Conservation (phyloP, 92 coral and sea anemone genomes). For the Porites divaricata region DNA sequence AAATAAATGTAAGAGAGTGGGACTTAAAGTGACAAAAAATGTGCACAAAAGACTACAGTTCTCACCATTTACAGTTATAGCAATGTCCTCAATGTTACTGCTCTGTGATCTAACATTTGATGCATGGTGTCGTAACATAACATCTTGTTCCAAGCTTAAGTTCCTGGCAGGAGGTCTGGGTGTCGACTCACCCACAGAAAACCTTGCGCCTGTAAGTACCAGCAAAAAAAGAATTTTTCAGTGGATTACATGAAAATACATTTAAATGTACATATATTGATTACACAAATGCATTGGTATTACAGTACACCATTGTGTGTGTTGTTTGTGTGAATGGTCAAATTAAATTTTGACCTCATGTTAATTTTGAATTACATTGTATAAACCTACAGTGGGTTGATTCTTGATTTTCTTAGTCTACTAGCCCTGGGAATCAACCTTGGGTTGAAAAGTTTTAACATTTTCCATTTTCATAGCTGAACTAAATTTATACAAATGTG, state of each 20-base stretch:
- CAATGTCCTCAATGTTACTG: constrained; percentile 4
- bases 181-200: neutral
- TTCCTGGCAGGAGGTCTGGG: neutral
- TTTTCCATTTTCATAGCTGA: too few relatives aligned
- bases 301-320: too few relatives aligned
- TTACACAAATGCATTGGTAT: too few relatives aligned
- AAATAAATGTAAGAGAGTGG: too few relatives aligned
- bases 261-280: neutral
- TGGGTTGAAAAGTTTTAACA: too few relatives aligned
- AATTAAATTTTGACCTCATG: too few relatives aligned
- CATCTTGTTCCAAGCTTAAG: constrained; percentile 14
- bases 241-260: neutral
- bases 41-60: neutral
- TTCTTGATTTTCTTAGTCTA: too few relatives aligned
- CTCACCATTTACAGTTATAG: constrained; percentile 24
- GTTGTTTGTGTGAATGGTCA: too few relatives aligned
- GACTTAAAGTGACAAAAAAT: neutral
- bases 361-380: too few relatives aligned
- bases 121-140: constrained; percentile 15
- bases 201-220: constrained; percentile 10
- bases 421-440: too few relatives aligned
- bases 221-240: neutral
- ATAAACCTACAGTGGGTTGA: too few relatives aligned
- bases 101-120: constrained; percentile 18
- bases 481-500: too few relatives aligned